These are phyloP conservation scores for Stegophylla sp. DNA, from an alignment of 2,888 invertebrate genomes.

Conservation along the genomic window DNA sequence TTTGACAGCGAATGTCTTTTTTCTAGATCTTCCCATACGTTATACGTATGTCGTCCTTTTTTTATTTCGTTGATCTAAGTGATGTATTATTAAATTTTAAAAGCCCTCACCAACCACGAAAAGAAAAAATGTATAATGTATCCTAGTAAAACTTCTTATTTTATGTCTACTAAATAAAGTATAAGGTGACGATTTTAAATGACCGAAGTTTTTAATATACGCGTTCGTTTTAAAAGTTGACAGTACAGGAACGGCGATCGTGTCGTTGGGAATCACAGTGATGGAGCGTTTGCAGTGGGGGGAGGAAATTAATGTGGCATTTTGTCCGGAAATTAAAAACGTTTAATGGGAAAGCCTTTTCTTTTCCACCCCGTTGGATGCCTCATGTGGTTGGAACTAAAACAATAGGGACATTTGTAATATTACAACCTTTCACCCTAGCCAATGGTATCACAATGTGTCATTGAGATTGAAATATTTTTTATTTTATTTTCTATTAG, in stretches of 20 bases:
- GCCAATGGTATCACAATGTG: slow-evolving; percentile 2
- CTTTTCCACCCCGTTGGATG: slow-evolving; percentile 18
- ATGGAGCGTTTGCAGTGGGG: background rate
- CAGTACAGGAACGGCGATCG: background rate
- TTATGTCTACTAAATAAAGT: no score
- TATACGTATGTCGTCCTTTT: no score
- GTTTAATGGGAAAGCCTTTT: slow-evolving; percentile 51
- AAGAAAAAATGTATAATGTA: no score
- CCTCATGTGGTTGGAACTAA: slow-evolving; percentile 30
- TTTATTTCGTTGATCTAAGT: no score
- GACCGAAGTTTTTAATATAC: slow-evolving; percentile 33
- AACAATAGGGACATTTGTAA: slow-evolving; percentile 46
- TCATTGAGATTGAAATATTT: slow-evolving; percentile 6
- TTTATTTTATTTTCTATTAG: background rate
- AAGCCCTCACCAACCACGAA: no score
- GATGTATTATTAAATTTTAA: no score
- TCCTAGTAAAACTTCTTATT: no score
- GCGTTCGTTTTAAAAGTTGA: background rate
- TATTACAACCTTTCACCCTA: slow-evolving; percentile 35
- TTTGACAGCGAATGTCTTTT: no score
- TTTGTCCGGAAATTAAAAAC: slow-evolving; percentile 59
- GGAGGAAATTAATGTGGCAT: slow-evolving; percentile 50
- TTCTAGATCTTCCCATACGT: no score
- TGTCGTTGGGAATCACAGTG: background rate
- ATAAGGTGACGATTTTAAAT: background rate